A percentile compares a stretch with the other conserved stretches of the same genome.
phyloP scores from a whole-genome alignment of 2,113 vertebrate genomes.

The Brienomyrus longianalis region DNA sequence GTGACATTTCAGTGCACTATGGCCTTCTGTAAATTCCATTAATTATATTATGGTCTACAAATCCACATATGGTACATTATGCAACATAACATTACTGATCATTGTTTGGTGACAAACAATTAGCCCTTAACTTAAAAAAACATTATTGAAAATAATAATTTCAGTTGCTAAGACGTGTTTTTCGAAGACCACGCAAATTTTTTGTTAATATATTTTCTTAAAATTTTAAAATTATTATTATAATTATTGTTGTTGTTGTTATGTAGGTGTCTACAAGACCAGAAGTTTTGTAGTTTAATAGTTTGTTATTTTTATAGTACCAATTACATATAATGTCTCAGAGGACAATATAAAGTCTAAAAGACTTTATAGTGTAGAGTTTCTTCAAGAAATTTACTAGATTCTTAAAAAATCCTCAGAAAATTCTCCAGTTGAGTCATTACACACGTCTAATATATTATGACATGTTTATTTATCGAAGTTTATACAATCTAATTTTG shows the following conservation, averaged over 20 bases:
- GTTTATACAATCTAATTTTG: not conserved
- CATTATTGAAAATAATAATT: not conserved
- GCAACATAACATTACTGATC: constrained; percentile 11
- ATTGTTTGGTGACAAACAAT: not conserved
- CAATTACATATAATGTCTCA: not conserved
- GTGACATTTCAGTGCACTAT: not conserved
- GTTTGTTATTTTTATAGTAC: not conserved
- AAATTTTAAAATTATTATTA: not conserved
- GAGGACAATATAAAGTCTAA: not conserved
- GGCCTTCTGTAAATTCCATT: constrained; percentile 10
- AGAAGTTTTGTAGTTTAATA: not conserved
- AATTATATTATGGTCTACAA: not conserved
- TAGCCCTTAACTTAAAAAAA: not conserved
- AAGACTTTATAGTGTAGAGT: not conserved
- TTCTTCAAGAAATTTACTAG: not conserved
- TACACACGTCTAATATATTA: not conserved
- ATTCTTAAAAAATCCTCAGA: not conserved
- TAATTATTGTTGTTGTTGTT: not conserved
- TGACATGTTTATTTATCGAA: not conserved
- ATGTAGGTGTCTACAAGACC: not conserved
- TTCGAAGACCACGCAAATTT: not conserved
- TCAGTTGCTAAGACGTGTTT: not conserved
- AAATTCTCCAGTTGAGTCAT: not conserved
- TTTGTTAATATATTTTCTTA: not conserved
- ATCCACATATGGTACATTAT: not conserved